Percentiles rank a stretch among this genome's conserved stretches.
Conservation (phyloP, 2,113 vertebrate genomes). For the Pitta sordida region DNA sequence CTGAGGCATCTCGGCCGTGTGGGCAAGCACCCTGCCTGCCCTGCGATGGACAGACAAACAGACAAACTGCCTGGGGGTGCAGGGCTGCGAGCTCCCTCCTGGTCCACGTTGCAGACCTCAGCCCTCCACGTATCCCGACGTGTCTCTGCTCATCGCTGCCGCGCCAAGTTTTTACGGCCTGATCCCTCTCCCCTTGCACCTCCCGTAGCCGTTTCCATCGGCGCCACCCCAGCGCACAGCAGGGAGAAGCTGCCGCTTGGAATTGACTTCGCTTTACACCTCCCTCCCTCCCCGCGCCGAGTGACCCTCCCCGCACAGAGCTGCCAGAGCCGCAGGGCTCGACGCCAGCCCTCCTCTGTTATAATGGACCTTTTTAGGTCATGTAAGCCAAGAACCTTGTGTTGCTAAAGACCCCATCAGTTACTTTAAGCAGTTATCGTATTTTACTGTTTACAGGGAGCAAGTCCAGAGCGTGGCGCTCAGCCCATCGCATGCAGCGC, state of each 20-base stretch:
- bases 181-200: background rate
- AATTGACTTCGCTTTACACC: background rate
- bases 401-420: background rate
- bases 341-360: background rate
- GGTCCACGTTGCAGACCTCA: fast-evolving
- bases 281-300: background rate
- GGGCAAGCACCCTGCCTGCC: background rate
- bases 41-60: background rate
- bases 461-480: background rate
- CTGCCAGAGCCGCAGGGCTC: background rate
- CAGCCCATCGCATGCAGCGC: background rate
- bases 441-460: background rate
- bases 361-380: slow-evolving; percentile 5
- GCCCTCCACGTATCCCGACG: background rate
- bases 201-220: background rate
- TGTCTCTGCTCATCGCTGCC: background rate
- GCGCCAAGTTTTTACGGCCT: background rate
- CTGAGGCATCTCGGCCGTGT: background rate
- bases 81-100: background rate
- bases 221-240: fast-evolving
- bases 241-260: background rate
- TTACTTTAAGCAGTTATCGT: background rate
- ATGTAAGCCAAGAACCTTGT: background rate
- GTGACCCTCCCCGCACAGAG: background rate
- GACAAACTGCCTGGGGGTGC: fast-evolving